A percentile compares a stretch with the other conserved stretches of the same genome.
Conservation (phyloP, 2,888 invertebrate species). For the Acanthosepion esculentum region DNA sequence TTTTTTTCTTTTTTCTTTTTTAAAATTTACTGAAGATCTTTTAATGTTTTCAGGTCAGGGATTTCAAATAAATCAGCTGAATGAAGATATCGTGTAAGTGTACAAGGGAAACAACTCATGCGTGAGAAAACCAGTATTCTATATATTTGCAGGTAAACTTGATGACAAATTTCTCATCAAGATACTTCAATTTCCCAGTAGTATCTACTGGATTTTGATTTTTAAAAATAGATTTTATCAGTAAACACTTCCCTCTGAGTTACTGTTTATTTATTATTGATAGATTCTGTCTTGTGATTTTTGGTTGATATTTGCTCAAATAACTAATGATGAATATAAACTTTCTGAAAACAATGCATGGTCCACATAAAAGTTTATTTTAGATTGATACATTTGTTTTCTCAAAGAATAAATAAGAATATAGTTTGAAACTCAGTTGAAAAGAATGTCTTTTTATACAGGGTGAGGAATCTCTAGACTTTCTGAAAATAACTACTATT, state of each 20-base stretch:
- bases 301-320: not conserved
- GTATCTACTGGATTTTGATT: not conserved
- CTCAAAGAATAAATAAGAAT: not conserved
- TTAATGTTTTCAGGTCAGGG: slow-evolving; percentile 8
- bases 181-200: not conserved
- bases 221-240: not conserved
- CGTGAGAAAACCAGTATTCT: not conserved
- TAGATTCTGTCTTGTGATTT: not conserved
- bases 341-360: not conserved
- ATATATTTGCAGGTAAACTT: not conserved
- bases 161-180: not conserved
- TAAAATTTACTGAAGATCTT: not conserved
- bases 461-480: not conserved
- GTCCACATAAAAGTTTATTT: not conserved
- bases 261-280: not conserved
- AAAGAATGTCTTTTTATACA: not conserved
- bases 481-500: not conserved
- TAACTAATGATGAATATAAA: not conserved
- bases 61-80: not conserved
- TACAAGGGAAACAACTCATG: not conserved
- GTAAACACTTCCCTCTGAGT: not conserved
- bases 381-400: not conserved
- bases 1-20: not conserved
- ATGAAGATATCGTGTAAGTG: not conserved
- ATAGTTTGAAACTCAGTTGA: not conserved